Evolutionary conservation across 2,113 vertebrate genomes (phyloP).

Genomic region (Morone saxatilis): DNA sequence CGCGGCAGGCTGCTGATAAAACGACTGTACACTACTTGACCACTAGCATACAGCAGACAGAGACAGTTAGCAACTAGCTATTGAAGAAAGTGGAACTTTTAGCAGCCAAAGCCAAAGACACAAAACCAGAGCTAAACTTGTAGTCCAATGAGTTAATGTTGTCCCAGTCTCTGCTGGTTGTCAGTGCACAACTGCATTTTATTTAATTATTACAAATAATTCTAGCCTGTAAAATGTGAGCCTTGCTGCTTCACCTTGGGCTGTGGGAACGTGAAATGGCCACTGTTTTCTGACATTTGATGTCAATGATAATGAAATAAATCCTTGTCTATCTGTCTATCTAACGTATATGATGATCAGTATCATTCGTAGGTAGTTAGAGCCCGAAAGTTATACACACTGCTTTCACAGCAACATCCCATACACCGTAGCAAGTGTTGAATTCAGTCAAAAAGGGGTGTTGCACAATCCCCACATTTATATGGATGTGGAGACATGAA

Average conservation of each 20-base stretch:
- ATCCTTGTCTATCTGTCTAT: too few species aligned
- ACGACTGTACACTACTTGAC: background rate
- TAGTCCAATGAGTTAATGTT: too few species aligned
- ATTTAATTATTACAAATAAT: too few species aligned
- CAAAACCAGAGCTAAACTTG: too few species aligned
- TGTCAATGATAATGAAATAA: too few species aligned
- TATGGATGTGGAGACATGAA: background rate
- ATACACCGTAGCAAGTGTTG: background rate
- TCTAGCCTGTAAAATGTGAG: too few species aligned
- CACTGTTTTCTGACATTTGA: too few species aligned
- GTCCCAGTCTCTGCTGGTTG: too few species aligned
- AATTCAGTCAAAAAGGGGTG: background rate
- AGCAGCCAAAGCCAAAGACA: background rate
- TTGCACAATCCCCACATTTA: background rate
- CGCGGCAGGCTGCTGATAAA: background rate
- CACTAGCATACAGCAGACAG: background rate
- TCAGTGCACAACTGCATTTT: too few species aligned
- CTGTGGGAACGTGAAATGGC: too few species aligned
- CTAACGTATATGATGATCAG: too few species aligned
- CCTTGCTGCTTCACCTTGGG: too few species aligned
- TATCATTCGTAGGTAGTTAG: background rate
- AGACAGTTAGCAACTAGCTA: background rate
- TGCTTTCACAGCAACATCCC: background rate
- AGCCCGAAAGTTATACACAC: background rate
- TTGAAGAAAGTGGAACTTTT: background rate